Evolutionary conservation across 2,888 invertebrate genomes (phyloP), one percentile per base, ranked within the genome.

Genomic region (Eupithecia subumbrata): DNA sequence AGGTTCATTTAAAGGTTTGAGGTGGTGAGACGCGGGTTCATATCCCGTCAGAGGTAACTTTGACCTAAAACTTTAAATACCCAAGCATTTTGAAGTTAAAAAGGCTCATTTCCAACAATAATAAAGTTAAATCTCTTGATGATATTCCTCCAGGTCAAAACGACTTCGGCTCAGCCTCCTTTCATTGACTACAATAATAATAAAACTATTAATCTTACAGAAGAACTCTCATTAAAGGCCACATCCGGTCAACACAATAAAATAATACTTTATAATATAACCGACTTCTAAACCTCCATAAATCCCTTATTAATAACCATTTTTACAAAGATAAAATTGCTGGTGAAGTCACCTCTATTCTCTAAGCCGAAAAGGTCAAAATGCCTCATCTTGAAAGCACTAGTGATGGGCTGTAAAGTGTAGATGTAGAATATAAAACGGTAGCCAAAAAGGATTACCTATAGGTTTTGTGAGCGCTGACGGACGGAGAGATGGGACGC

Each of bases 371-470:
- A 81, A 70, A 69, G 43, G 30, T 72, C 34, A 77, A 12, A 69
- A 34, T 64, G 18, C 43, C 60, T 63, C 72, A n/a, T 78, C 11
- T 72, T 56, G 34, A 78, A 78, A 73, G 79, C 81, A 83, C 85
- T 91, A 89, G 91, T 89, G 89, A 86, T 81, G 77, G 81, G 82
- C 84, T 87, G 88, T 92, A 92, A 90, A 76, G 67, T 71, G 76
- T 78, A 79, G 76, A 78, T 78, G 76, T 78, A 75, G 78, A 79
- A 72, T 83, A 89, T 89, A 89, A 90, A 92, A 92, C 93, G 92
- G 93, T 93, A 93, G 93, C 93, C 88, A 87, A 89, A 88, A 90
- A 90, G 91, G 91, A 92, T 92, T 92, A 91, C 87, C 87, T 88
- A 84, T 89, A 88, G 78, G 77, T 72, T 77, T 89, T 89, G 90